Evolutionary conservation across 2,113 vertebrate genomes (phyloP), one percentile per base, ranked within the genome.

Genomic region (Xyrauchen texanus): DNA sequence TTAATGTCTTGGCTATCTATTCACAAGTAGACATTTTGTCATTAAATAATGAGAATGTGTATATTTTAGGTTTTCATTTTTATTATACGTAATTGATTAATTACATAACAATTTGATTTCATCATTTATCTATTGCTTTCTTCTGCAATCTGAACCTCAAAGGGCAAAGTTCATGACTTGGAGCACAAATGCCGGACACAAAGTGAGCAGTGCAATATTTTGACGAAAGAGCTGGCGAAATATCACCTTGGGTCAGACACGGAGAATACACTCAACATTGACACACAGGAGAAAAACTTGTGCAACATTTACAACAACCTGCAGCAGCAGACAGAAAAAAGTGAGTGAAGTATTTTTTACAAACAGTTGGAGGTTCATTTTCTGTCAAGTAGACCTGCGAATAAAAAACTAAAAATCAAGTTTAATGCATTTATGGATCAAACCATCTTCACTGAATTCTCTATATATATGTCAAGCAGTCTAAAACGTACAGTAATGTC

Each of bases 111-210:
- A 9, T 57, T 12, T 15, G 10, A 64, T 51, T 64, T 67, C 12
- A 68, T 11, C 15, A 49, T 63, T 61, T 65, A 15, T 78, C 21
- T 12, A 76, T 46, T 15, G 52, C 16, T 61, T 71, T 68, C n/a
- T 12, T 13, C 57, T 34, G 60, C 8, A 15, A 46, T 83, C 15
- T 61, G 49, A 76, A 34, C 82, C 44, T 85, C 51, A 16, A 88
- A 98, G 97, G 93, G 94, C 90, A 97, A 95, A 86, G 95, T 97
- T 75, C 90, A 89, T 16, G 94, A 96, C 92, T 92, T 98, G 85
- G 96, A 97, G 88, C 93, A 94, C 90, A 95, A 94, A 94, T 98
- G 97, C 85, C 92, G 92, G 83, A 90, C 87, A 0, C 95, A 97
- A 92, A 95, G 94, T 85, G 95, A 97, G 77, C 95, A 95, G 77